A percentile compares a stretch with the other conserved stretches of the same genome.
These are phyloP conservation scores for Synergus umbraculus DNA, from an alignment of 2,888 invertebrate species.

Conservation along the genomic window DNA sequence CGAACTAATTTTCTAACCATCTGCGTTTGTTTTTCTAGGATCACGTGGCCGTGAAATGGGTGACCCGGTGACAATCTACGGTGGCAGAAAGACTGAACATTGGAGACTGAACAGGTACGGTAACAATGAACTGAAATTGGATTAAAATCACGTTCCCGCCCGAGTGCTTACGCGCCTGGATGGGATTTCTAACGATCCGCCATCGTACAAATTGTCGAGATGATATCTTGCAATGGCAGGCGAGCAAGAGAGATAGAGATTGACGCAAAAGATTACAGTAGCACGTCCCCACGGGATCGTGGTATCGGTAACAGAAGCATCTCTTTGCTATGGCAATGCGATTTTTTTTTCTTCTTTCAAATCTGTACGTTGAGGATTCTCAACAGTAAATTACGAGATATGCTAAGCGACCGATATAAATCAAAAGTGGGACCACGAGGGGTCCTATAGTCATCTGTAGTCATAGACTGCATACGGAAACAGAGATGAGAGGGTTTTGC, in stretches of 20 bases:
- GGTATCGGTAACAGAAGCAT: conserved; percentile 64
- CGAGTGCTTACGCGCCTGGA: conserved; percentile 47
- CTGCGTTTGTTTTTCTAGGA: conserved; percentile 1
- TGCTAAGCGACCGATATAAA: conserved; percentile 77
- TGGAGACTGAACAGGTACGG: conserved; percentile 5
- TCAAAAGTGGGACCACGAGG: conserved; percentile 71
- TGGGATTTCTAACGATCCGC: conserved; percentile 71
- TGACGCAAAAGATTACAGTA: conserved; percentile 72
- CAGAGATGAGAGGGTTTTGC: conserved; percentile 47
- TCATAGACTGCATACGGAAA: conserved; percentile 33
- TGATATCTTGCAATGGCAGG: conserved; percentile 64
- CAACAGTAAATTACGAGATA: conserved; percentile 78
- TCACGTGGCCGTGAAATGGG: background rate
- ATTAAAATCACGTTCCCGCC: conserved; percentile 59
- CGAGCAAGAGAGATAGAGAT: conserved; percentile 56
- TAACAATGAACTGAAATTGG: conserved; percentile 54
- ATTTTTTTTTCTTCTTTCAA: conserved; percentile 59
- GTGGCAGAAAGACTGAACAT: background rate
- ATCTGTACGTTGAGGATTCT: conserved; percentile 75
- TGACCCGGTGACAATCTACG: background rate
- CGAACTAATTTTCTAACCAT: background rate
- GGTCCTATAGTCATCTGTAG: conserved; percentile 5
- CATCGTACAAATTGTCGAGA: conserved; percentile 74
- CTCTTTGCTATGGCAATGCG: conserved; percentile 51
- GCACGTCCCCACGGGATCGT: conserved; percentile 58